A percentile compares a stretch with the other conserved stretches of the same genome.
These are phyloP conservation scores for Aplysina aerophoba DNA, from an alignment of 37 sponge, comb jelly and placozoan species.

Conservation along the genomic window DNA sequence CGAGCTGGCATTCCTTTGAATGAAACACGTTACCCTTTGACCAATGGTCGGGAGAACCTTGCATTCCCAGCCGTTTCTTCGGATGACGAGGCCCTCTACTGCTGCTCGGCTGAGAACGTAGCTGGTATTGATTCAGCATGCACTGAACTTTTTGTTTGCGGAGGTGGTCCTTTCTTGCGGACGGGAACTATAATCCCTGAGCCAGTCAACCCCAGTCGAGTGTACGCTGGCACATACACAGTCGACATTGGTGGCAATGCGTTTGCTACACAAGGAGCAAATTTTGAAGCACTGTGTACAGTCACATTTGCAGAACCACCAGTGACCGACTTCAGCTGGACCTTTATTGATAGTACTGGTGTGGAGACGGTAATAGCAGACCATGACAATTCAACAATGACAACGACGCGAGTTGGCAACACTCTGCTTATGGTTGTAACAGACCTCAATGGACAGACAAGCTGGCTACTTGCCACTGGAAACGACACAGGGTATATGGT, in stretches of 20 bases:
- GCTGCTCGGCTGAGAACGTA: slow-evolving; percentile 27
- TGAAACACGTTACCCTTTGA: no score
- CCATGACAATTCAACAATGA: no score
- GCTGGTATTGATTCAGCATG: slow-evolving; percentile 20
- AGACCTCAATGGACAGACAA: no score
- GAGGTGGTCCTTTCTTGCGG: neutral
- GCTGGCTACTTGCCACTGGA: no score
- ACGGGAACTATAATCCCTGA: neutral
- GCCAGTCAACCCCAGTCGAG: neutral
- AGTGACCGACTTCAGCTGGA: neutral
- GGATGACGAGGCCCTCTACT: neutral
- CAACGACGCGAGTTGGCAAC: no score
- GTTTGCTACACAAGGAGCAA: neutral
- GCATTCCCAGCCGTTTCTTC: neutral
- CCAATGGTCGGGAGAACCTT: neutral
- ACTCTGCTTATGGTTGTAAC: no score
- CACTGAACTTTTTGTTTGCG: neutral
- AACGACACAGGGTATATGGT: no score
- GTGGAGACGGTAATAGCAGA: no score
- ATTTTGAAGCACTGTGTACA: neutral
- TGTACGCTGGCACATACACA: neutral
- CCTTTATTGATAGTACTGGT: neutral
- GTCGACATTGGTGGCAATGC: slow-evolving; percentile 16
- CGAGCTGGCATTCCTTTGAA: neutral
- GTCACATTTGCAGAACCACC: slow-evolving; percentile 12